phyloP scores from a whole-genome alignment of 2,113 vertebrate species.

The Aviceda subcristata region DNA sequence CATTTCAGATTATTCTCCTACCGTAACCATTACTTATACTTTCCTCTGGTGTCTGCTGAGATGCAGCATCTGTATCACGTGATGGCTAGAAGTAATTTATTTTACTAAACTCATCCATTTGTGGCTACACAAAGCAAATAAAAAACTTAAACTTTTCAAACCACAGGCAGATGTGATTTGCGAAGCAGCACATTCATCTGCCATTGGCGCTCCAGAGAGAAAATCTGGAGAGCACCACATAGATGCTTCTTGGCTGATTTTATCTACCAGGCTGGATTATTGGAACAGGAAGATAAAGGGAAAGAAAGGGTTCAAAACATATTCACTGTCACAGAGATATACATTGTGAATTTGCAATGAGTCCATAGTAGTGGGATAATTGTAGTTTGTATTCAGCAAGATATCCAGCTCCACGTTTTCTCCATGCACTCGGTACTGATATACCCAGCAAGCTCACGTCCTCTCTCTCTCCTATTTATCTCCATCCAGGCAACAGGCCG shows the following conservation, averaged over 20 bases:
- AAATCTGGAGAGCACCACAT: not conserved
- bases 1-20: not conserved
- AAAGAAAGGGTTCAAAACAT: not conserved
- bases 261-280: not conserved
- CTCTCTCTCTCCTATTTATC: no score
- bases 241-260: not conserved
- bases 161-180: not conserved
- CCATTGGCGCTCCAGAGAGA: not conserved
- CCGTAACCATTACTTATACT: not conserved
- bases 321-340: not conserved
- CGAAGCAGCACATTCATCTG: not conserved
- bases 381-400: not conserved
- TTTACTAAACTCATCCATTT: not conserved
- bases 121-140: not conserved
- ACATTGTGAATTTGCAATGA: not conserved
- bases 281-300: not conserved
- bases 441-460: not conserved
- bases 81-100: not conserved
- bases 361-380: not conserved
- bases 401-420: not conserved
- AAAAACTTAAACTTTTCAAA: not conserved
- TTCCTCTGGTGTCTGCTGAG: not conserved
- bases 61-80: not conserved
- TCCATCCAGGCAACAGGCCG: not conserved
- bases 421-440: fast-evolving